Conservation (phyloP, 2,797 vertebrate species). For the Otolemur crassicaudatus region DNA sequence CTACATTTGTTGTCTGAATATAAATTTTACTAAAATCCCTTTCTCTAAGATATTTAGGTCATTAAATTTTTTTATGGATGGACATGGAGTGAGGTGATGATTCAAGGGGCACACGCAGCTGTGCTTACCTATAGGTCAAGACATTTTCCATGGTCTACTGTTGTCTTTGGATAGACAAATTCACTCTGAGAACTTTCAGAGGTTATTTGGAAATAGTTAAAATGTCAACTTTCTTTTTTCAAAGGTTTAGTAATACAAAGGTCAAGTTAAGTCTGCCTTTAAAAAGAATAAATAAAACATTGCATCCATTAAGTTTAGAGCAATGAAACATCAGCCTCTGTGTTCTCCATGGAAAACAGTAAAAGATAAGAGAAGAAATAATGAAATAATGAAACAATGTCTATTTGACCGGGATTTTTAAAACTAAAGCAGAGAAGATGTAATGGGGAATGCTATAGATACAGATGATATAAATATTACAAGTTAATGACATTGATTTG, state of each 20-base stretch:
- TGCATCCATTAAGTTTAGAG: not conserved
- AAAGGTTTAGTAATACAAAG: slow-evolving; percentile 3
- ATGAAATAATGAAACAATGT: not conserved
- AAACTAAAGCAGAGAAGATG: not conserved
- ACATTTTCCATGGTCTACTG: not conserved
- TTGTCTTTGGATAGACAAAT: not conserved
- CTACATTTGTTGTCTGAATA: slow-evolving; percentile 35
- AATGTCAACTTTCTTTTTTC: slow-evolving; percentile 35
- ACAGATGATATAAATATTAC: not conserved
- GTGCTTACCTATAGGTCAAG: not conserved
- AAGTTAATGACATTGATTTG: not conserved
- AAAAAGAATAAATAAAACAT: slow-evolving; percentile 52
- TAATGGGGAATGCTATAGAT: not conserved
- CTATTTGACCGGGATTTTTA: not conserved
- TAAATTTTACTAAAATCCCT: not conserved
- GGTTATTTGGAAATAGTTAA: slow-evolving; percentile 42
- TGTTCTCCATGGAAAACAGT: not conserved
- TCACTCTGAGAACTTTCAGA: not conserved
- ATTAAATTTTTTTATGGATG: not conserved
- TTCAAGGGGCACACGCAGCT: not conserved
- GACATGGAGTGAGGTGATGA: not conserved
- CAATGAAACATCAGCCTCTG: not conserved
- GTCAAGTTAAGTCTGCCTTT: slow-evolving; percentile 49
- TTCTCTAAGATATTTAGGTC: slow-evolving; percentile 6
- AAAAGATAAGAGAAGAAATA: not conserved